Evolutionary conservation across 2,888 invertebrate genomes (phyloP).

Genomic region (Augiades crinisus): DNA sequence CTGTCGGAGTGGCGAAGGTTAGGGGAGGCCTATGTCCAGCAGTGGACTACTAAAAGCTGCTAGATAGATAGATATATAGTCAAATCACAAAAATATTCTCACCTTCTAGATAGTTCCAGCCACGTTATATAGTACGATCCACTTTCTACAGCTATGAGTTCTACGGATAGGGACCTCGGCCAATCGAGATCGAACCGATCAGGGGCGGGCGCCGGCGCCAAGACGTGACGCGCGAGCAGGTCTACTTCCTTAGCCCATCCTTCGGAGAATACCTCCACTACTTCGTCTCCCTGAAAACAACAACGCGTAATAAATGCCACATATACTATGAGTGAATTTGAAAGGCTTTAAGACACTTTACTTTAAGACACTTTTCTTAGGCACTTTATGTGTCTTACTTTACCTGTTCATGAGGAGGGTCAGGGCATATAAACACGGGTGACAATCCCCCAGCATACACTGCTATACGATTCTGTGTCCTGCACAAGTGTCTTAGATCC

Average conservation of each 20-base stretch:
- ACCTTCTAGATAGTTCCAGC: slow-evolving; percentile 88
- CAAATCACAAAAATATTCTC: too few relatives aligned
- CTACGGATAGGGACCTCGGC: slow-evolving; percentile 87
- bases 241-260: slow-evolving; percentile 85
- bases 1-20: too few relatives aligned
- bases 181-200: slow-evolving; percentile 83
- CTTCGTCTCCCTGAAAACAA: slow-evolving; percentile 74
- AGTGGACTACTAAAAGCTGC: too few relatives aligned
- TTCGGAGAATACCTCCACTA: slow-evolving; percentile 91
- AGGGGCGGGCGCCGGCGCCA: slow-evolving; percentile 78
- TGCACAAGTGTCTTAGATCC: slow-evolving; percentile 82
- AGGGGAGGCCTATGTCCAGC: too few relatives aligned
- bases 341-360: too few relatives aligned
- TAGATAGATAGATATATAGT: too few relatives aligned
- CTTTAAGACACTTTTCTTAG: too few relatives aligned
- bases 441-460: slow-evolving; percentile 87
- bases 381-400: too few relatives aligned
- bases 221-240: slow-evolving; percentile 78
- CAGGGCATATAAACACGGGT: slow-evolving; percentile 82
- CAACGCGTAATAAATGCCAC: too few relatives aligned
- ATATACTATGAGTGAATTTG: too few relatives aligned
- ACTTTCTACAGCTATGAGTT: slow-evolving; percentile 88
- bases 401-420: slow-evolving; percentile 62
- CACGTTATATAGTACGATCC: slow-evolving; percentile 90
- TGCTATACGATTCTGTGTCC: slow-evolving; percentile 89